Evolutionary conservation across 2,888 invertebrate species (phyloP), one percentile per base, ranked within the genome.

Genomic region (Melinaea marsaeus): DNA sequence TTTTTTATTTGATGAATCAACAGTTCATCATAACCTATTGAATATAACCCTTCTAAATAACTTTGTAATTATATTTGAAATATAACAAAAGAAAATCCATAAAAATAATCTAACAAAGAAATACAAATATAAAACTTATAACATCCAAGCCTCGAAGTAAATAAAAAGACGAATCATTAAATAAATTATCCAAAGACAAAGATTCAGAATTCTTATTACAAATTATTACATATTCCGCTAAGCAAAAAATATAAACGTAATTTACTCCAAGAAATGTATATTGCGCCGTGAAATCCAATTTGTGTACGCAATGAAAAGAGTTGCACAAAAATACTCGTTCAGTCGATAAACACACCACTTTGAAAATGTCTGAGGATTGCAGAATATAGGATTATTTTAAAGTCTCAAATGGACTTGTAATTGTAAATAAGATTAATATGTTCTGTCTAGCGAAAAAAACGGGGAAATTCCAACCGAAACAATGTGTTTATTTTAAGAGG

Each of bases 251-350:
- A 78, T 77, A 78, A 79, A 77, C 77, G 74, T 78, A 81, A 79
- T 80, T 78, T 74, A 74, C 68, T 74, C 70, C 61, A 65, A 67
- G 63, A 75, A 73, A 75, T 73, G 77, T 75, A 75, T 79, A 78
- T 78, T 73, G 74, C 73, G 76, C 68, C 13, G 73, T 66, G 74
- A 72, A 84, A 84, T 85, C 77, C 81, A 85, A 86, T 86, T 85
- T 83, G 74, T 77, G 69, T 71, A 71, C 75, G 81, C 78, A 84
- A 82, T 84, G 83, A 83, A 85, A 83, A 79, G 32, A 72, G 78
- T 73, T 78, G 61, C 60, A 55, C 51, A n/a, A 55, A 54, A 65
- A 22, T 57, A 63, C 65, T 55, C 46, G 58, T 58, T 62, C 61
- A 67, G 60, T 33, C 22, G 55, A 58, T 60, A 62, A 51, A 67